Base-by-base conservation (phyloP, 2,113 vertebrate species). In the Scophthalmus maximus region DNA sequence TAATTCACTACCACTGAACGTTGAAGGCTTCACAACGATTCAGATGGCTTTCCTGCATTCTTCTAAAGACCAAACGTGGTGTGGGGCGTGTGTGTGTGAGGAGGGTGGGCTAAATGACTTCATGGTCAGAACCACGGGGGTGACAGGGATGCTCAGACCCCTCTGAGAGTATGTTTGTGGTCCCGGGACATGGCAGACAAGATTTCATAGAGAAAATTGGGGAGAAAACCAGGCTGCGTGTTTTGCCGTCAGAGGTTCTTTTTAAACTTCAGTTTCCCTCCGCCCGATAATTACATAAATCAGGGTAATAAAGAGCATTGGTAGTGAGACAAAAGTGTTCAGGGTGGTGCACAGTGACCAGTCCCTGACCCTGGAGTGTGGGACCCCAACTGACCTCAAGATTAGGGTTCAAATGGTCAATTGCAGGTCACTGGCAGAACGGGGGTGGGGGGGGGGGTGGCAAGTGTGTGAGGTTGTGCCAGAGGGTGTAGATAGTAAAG, bases 361-460 rank as follows among this genome's bases (percentile, higher is more conserved):
- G 91, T 83, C 94, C 92, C 87, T 97, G 96, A 98, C 96, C 96
- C 96, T 93, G 91, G 91, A 92, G 92, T 95, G 91, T 93, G 94
- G 94, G 93, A 88, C 93, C 93, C 90, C 91, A 88, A 50, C 88
- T 96, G 95, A 97, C 96, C 97, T 93, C 89, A 93, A 93, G 92
- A 94, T 90, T 87, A 88, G 93, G 94, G 97, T 98, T 97, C 95
- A 97, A 92, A 93, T 88, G 69, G 96, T 98, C 96, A 98, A 97
- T 95, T 96, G 91, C 91, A 94, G 96, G 97, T 98, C 97, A 97
- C 77, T 0, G 52, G 74, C 70, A 79, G 72, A 76, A 40, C 14
- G 69, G 88, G 87, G 91, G 49, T 65, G 29, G 61, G 27, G 38
- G 32, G 34, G 53, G 57, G 25, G 53, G 30, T 50, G 7, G 68